phyloP scores from a whole-genome alignment of 1,140 invertebrate species.

The Solenopsis invicta region DNA sequence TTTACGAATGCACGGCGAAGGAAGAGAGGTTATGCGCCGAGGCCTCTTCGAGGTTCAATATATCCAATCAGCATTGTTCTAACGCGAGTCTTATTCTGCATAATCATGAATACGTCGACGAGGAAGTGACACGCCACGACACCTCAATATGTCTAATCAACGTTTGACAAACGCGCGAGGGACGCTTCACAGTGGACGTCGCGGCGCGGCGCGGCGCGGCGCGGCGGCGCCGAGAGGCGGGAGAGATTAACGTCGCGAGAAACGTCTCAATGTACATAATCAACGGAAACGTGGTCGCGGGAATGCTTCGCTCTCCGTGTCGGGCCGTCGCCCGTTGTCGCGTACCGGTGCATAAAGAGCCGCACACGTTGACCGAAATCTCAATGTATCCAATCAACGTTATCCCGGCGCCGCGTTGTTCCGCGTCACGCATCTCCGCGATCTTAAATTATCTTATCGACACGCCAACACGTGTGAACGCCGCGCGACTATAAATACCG shows the following conservation, averaged over 20 bases:
- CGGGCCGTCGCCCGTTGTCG: too few relatives aligned
- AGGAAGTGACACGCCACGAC: not conserved
- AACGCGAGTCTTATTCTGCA: slow-evolving; percentile 2
- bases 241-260: not conserved
- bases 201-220: not conserved
- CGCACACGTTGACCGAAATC: not conserved
- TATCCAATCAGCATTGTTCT: slow-evolving; percentile 12
- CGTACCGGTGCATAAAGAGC: not conserved
- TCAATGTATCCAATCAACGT: slow-evolving; percentile 24
- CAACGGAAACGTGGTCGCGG: not conserved
- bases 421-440: not conserved
- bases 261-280: slow-evolving; percentile 7
- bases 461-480: not conserved
- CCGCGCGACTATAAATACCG: not conserved
- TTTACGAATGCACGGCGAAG: not conserved
- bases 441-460: slow-evolving; percentile 5
- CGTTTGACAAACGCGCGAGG: slow-evolving; percentile 1
- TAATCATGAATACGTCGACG: not conserved
- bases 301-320: not conserved
- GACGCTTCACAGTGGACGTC: not conserved
- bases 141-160: slow-evolving; percentile 44
- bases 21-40: not conserved
- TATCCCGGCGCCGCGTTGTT: not conserved
- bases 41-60: not conserved
- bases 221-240: not conserved